Evolutionary conservation across 2,888 invertebrate species (phyloP).

Genomic region (Folsomia candida): DNA sequence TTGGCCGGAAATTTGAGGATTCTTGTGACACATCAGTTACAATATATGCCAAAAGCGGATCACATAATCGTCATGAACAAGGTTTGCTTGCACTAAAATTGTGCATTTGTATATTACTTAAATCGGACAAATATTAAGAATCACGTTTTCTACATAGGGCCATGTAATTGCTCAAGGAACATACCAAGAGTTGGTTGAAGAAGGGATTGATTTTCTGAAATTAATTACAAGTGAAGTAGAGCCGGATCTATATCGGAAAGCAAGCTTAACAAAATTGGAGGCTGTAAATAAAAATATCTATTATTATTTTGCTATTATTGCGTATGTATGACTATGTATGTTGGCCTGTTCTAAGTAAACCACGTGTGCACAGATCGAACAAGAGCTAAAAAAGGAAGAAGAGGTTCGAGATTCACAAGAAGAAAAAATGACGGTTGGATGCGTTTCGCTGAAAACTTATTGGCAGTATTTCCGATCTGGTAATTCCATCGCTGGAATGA

Average conservation of each 20-base stretch:
- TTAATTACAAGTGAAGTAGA: slow-evolving; percentile 34
- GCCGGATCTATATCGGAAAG: slow-evolving; percentile 25
- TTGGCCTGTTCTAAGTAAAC: too few relatives aligned
- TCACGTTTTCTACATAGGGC: slow-evolving; percentile 14
- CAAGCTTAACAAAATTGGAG: slow-evolving; percentile 32
- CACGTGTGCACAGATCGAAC: slow-evolving; percentile 28
- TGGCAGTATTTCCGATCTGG: slow-evolving; percentile 45
- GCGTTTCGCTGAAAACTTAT: slow-evolving; percentile 55
- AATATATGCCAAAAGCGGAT: slow-evolving; percentile 56
- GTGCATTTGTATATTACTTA: too few relatives aligned
- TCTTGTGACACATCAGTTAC: slow-evolving; percentile 79
- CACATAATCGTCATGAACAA: slow-evolving; percentile 57
- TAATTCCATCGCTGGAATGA: slow-evolving; percentile 19
- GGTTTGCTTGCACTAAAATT: too few relatives aligned
- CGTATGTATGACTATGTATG: background rate
- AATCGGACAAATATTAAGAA: background rate
- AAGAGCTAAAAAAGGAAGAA: slow-evolving; percentile 27
- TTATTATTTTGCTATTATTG: background rate
- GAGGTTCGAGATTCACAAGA: background rate
- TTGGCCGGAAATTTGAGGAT: slow-evolving; percentile 66
- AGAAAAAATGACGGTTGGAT: slow-evolving; percentile 40
- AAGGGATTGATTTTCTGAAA: slow-evolving; percentile 38
- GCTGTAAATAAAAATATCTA: slow-evolving; percentile 15
- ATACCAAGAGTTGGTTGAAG: slow-evolving; percentile 26
- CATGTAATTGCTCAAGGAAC: slow-evolving; percentile 37